Evolutionary conservation across 2,888 invertebrate genomes (phyloP).

Genomic region (Hemithea aestivaria): DNA sequence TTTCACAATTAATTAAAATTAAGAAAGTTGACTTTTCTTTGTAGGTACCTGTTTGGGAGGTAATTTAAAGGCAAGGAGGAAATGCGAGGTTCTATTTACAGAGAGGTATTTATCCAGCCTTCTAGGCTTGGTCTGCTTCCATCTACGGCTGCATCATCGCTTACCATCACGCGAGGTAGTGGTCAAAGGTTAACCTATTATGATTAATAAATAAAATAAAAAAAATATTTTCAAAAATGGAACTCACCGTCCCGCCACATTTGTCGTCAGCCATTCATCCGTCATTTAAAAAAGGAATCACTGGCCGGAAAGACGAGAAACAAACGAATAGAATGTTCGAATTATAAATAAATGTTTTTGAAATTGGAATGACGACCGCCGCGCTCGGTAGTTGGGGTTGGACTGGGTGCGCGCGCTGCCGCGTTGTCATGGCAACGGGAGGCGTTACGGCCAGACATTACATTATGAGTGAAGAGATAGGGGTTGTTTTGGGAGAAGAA

Average conservation of each 20-base stretch:
- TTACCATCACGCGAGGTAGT: too few relatives aligned
- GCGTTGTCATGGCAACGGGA: slow-evolving; percentile 54
- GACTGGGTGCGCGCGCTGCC: slow-evolving; percentile 73
- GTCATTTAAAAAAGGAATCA: slow-evolving; percentile 26
- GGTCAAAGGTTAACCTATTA: too few relatives aligned
- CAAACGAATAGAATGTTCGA: background rate
- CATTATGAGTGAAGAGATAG: slow-evolving; percentile 6
- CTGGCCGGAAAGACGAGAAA: slow-evolving; percentile 5
- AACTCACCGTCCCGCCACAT: slow-evolving; percentile 59
- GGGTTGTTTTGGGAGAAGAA: slow-evolving; percentile 1
- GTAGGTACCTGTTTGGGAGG: too few relatives aligned
- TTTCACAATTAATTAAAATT: too few relatives aligned
- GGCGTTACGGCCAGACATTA: slow-evolving; percentile 16
- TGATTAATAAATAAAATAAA: too few relatives aligned
- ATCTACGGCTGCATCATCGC: too few relatives aligned
- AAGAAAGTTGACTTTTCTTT: too few relatives aligned
- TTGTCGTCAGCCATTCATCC: slow-evolving; percentile 54
- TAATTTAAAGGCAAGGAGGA: too few relatives aligned
- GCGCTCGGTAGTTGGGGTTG: slow-evolving; percentile 37
- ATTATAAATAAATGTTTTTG: slow-evolving; percentile 8
- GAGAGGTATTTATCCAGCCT: too few relatives aligned
- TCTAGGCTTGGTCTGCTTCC: too few relatives aligned
- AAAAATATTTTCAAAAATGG: too few relatives aligned
- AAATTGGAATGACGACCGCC: slow-evolving; percentile 41
- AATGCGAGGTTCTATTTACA: too few relatives aligned